Percentiles rank a stretch among this genome's conserved stretches.
phyloP scores from a whole-genome alignment of 1,140 invertebrate species.

The Platyscapa corneri region DNA sequence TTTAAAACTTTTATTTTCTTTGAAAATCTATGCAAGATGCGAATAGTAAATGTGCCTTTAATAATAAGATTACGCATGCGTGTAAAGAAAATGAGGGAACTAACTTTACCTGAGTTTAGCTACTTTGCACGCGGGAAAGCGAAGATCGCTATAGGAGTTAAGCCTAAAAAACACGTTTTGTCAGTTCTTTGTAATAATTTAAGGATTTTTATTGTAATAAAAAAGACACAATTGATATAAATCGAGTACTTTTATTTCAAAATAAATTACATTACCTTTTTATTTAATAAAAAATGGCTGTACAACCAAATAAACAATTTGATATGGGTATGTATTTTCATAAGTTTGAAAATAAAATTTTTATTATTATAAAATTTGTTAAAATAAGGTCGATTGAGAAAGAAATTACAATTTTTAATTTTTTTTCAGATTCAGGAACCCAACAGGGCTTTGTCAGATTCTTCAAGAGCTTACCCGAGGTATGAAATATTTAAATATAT shows the following conservation, averaged over 20 bases:
- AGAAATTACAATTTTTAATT: conserved; percentile 36
- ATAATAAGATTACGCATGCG: neutral
- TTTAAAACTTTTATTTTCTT: neutral
- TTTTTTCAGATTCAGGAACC: conserved; percentile 75
- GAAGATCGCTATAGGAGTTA: neutral
- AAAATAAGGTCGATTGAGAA: neutral
- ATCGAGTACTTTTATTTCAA: conserved; percentile 38
- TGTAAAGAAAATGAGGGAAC: neutral
- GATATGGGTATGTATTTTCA: conserved; percentile 57
- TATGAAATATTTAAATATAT: conserved; percentile 64
- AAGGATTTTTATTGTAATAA: neutral
- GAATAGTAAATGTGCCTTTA: neutral
- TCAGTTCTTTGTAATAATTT: neutral
- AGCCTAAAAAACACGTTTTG: neutral
- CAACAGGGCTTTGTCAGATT: conserved; percentile 78
- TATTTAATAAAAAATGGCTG: conserved; percentile 57
- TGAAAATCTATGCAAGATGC: neutral
- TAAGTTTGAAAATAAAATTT: no score
- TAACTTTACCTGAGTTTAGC: conserved; percentile 5
- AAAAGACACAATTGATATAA: conserved; percentile 5
- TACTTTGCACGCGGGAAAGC: conserved; percentile 32
- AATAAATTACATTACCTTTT: conserved; percentile 18
- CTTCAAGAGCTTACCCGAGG: conserved; percentile 77
- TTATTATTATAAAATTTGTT: no score
- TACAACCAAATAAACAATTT: conserved; percentile 64